These are phyloP conservation scores for Bothrops jararaca DNA, from an alignment of 2,113 vertebrate species.

Conservation along the genomic window DNA sequence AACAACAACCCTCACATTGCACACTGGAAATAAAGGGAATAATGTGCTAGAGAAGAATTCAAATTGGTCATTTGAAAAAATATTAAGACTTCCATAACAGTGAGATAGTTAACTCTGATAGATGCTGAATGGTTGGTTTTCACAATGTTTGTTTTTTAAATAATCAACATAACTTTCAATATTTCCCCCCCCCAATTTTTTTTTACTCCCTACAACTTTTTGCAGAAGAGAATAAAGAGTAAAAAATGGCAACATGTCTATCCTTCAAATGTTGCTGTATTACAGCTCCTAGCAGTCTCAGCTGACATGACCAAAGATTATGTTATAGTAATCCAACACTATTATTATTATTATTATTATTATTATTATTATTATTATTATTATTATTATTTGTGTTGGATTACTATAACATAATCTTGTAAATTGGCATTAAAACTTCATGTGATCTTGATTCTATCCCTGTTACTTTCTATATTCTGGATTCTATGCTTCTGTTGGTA, in stretches of 20 bases:
- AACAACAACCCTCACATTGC: neutral
- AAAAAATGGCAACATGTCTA: slow-evolving; percentile 52
- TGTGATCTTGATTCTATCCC: no score
- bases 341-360: no score
- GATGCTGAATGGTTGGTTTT: slow-evolving; percentile 45
- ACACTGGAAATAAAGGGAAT: neutral
- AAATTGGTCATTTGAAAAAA: neutral
- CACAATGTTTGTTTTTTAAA: slow-evolving; percentile 34
- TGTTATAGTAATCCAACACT: neutral
- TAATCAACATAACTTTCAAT: slow-evolving; percentile 47
- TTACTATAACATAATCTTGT: no score
- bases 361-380: no score
- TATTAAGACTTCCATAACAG: neutral
- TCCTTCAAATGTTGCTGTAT: slow-evolving; percentile 1
- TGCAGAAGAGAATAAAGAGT: slow-evolving; percentile 40
- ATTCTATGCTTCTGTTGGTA: neutral
- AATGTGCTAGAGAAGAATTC: neutral
- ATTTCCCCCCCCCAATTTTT: slow-evolving; percentile 44
- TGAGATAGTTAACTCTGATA: neutral
- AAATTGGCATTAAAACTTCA: no score
- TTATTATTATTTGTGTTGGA: no score
- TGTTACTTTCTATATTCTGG: neutral
- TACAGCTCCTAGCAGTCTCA: neutral
- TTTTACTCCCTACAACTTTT: slow-evolving; percentile 45
- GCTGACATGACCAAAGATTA: neutral